A percentile compares a stretch with the other conserved stretches of the same genome.
Evolutionary conservation across 1,140 invertebrate genomes (phyloP).

Genomic region (Lanistes nyassanus): DNA sequence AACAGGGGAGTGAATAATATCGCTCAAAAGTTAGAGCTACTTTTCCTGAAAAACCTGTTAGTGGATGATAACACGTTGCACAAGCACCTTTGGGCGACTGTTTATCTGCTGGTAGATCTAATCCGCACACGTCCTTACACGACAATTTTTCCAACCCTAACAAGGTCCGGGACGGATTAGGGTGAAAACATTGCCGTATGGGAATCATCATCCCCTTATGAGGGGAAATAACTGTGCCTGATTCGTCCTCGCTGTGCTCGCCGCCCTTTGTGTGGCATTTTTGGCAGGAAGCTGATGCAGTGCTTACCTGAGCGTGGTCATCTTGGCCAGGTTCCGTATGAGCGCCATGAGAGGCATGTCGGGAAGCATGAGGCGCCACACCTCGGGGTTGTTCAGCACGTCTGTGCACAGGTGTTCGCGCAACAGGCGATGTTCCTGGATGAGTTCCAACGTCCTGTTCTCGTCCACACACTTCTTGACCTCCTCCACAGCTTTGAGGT

Average conservation of each 20-base stretch:
- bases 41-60: background rate
- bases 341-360: conserved; percentile 72
- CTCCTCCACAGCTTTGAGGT: conserved; percentile 72
- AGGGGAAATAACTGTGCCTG: too few relatives aligned
- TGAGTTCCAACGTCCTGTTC: conserved; percentile 68
- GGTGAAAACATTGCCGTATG: too few relatives aligned
- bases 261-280: too few relatives aligned
- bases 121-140: too few relatives aligned
- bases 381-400: conserved; percentile 73
- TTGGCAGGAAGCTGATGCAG: too few relatives aligned
- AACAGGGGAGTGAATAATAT: background rate
- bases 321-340: conserved; percentile 74
- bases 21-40: background rate
- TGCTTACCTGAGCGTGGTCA: conserved; percentile 73
- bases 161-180: too few relatives aligned
- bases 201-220: too few relatives aligned
- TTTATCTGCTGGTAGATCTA: too few relatives aligned
- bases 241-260: too few relatives aligned
- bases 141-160: too few relatives aligned
- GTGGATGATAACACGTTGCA: too few relatives aligned
- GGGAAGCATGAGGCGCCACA: conserved; percentile 75
- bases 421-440: conserved; percentile 69
- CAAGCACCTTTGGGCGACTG: too few relatives aligned
- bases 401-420: conserved; percentile 77
- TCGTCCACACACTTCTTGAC: conserved; percentile 73